Evolutionary conservation across 2,113 vertebrate species (phyloP).

Genomic region (Phalacrocorax brasilianus): DNA sequence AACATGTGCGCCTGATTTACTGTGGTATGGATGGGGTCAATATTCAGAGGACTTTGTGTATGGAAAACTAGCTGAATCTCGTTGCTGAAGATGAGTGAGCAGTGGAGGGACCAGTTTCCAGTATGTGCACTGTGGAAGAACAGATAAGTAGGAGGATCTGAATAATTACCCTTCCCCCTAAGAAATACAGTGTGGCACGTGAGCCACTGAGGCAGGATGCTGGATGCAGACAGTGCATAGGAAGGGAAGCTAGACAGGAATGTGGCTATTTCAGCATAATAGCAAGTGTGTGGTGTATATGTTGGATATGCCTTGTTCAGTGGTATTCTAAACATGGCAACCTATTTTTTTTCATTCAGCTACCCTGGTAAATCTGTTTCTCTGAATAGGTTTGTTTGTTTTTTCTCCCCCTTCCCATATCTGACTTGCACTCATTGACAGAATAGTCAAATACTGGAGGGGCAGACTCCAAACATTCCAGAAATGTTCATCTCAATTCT

Average conservation of each 20-base stretch:
- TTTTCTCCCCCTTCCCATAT: no score
- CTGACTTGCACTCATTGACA: background rate
- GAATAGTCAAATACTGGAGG: background rate
- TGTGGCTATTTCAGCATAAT: background rate
- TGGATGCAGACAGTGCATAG: background rate
- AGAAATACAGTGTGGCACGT: background rate
- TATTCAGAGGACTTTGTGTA: background rate
- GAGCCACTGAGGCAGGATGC: background rate
- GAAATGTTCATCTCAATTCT: background rate
- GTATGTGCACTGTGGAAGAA: background rate
- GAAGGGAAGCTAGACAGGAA: background rate
- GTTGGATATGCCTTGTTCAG: background rate
- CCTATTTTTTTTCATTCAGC: background rate
- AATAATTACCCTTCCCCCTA: background rate
- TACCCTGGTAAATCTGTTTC: background rate
- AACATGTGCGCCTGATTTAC: background rate
- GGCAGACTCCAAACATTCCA: background rate
- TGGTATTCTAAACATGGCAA: background rate
- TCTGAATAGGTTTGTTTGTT: background rate
- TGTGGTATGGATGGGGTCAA: background rate
- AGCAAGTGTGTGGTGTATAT: background rate
- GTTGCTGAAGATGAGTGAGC: background rate
- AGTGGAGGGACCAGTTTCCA: background rate
- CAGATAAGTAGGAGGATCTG: background rate
- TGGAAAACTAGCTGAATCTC: background rate